Evolutionary conservation across 2,888 invertebrate species (phyloP).

Genomic region (Nudaria mundana): DNA sequence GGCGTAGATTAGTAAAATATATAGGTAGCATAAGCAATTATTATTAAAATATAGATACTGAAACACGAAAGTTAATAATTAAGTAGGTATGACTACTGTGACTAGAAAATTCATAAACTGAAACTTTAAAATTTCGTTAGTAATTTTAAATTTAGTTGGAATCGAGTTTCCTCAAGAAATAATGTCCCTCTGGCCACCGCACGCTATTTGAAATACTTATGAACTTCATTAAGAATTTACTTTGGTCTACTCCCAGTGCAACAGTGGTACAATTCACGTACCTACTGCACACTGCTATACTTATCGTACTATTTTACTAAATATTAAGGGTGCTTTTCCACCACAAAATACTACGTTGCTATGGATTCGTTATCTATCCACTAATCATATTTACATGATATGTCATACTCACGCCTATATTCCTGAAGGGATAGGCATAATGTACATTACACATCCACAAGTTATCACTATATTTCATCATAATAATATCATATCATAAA

Average conservation of each 20-base stretch:
- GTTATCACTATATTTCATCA: too few relatives aligned
- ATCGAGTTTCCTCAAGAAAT: conserved; percentile 25
- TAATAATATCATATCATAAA: too few relatives aligned
- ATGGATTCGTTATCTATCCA: neutral
- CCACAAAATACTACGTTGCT: too few relatives aligned
- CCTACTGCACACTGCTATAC: conserved; percentile 4
- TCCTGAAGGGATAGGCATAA: neutral
- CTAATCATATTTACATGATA: too few relatives aligned
- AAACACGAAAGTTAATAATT: too few relatives aligned
- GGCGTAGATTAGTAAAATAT: too few relatives aligned
- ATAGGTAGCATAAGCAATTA: too few relatives aligned
- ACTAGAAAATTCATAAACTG: too few relatives aligned
- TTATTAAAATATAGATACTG: too few relatives aligned
- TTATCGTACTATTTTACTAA: neutral
- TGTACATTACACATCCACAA: too few relatives aligned
- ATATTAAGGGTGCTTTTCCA: neutral
- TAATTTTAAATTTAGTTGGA: conserved; percentile 25
- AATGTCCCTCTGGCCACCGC: conserved; percentile 33
- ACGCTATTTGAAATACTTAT: conserved; percentile 32
- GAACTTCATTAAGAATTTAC: conserved; percentile 42
- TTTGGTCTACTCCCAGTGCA: conserved; percentile 25
- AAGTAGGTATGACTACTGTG: too few relatives aligned
- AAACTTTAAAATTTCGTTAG: conserved; percentile 25
- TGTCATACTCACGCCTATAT: neutral
- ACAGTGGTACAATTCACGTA: conserved; percentile 9